Evolutionary conservation across 2,113 vertebrate species (phyloP).

Genomic region (Paradisaea rubra): DNA sequence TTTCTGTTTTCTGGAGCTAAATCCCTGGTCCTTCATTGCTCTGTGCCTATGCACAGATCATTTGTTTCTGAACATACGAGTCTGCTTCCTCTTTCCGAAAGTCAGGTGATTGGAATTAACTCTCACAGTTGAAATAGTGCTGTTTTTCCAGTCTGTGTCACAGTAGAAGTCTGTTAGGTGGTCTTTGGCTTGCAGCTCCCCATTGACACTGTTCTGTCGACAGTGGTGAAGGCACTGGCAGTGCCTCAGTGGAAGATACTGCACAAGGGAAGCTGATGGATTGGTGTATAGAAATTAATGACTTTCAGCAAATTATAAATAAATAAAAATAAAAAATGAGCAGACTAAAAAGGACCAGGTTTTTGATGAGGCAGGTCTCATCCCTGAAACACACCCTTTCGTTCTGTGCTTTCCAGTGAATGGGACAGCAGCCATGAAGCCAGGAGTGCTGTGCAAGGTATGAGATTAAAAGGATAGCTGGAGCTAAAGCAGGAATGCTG

Average conservation of each 20-base stretch:
- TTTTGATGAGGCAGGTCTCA: not conserved
- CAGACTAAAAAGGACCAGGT: not conserved
- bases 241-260: not conserved
- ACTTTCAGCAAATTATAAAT: not conserved
- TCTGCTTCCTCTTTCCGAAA: not conserved
- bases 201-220: not conserved
- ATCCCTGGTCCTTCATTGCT: not conserved
- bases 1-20: not conserved
- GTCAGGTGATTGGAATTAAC: not conserved
- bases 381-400: not conserved
- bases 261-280: not conserved
- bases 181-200: not conserved
- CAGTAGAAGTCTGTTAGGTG: not conserved
- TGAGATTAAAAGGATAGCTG: not conserved
- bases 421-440: not conserved
- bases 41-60: not conserved
- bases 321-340: not conserved
- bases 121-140: not conserved
- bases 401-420: not conserved
- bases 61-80: not conserved
- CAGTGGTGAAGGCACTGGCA: no score
- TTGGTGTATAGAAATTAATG: not conserved
- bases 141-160: not conserved
- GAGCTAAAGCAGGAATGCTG: not conserved
- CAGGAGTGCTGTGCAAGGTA: not conserved